Evolutionary conservation across 2,888 invertebrate genomes (phyloP), one percentile per base, ranked within the genome.

Genomic region (Lycaena phlaeas): DNA sequence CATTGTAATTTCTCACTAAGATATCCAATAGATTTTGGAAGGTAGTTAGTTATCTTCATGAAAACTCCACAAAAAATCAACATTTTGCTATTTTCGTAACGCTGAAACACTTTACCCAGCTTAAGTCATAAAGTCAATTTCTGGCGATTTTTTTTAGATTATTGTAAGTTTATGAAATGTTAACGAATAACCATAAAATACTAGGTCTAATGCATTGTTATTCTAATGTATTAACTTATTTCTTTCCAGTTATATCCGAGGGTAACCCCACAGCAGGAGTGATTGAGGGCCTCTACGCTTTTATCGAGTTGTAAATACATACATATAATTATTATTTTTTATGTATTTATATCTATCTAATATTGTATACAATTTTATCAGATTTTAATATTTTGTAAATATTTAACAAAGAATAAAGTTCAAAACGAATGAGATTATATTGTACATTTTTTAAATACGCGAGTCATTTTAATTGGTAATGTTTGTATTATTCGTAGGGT

Each of bases 201-300:
- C n/a, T n/a, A n/a, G n/a, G n/a, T n/a, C n/a, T n/a, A n/a, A n/a
- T n/a, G n/a, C n/a, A n/a, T n/a, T n/a, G n/a, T n/a, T n/a, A n/a
- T n/a, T n/a, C n/a, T n/a, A n/a, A n/a, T n/a, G n/a, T n/a, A n/a
- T n/a, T n/a, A n/a, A n/a, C n/a, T 46, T 47, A 54, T 53, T 51
- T 63, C 60, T 50, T 85, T 85, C 1, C 82, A 88, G 88, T 82
- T 88, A 68, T 88, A 88, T 67, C 88, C 88, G 60, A 85, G 88
- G 74, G 87, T 88, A 68, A 86, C 86, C 67, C 70, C 86, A 57
- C 87, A 87, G 77, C 86, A 82, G 57, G 84, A 85, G 47, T 77
- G 49, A 59, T 7, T 9, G 43, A 64, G 57, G 50, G 50, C 48
- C 48, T 53, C 41, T 49, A 51, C 50, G 52, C 52, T 60, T 61